phyloP scores from a whole-genome alignment of 2,113 vertebrate genomes.

The Herpetotheres cachinnans region DNA sequence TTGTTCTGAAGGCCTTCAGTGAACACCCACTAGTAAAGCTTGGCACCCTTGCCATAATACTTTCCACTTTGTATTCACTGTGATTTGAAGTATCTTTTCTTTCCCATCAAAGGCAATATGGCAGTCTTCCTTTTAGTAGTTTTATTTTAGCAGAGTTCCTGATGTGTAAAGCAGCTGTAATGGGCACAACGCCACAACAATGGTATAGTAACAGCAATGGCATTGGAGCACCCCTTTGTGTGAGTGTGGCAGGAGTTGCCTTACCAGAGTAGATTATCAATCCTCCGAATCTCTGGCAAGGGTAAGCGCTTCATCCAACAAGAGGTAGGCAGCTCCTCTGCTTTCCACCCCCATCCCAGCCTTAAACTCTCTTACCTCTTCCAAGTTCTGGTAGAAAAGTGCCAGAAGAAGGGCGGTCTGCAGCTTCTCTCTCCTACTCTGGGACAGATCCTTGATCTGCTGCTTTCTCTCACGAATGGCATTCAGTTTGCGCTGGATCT shows the following conservation, averaged over 20 bases:
- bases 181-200: background rate
- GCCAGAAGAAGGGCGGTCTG: conserved; percentile 73
- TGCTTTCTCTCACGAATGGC: conserved; percentile 59
- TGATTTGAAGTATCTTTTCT: background rate
- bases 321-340: background rate
- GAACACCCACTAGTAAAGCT: background rate
- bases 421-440: conserved; percentile 74
- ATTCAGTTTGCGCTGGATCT: conserved; percentile 68
- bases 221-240: background rate
- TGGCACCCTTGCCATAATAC: background rate
- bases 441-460: conserved; percentile 76
- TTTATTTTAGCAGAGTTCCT: background rate
- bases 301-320: background rate
- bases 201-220: background rate
- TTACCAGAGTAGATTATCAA: background rate
- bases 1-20: background rate
- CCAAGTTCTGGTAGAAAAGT: conserved; percentile 75
- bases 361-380: conserved; percentile 74
- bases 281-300: background rate
- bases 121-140: background rate
- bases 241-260: background rate
- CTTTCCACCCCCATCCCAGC: background rate
- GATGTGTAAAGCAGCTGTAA: background rate
- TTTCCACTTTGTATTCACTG: background rate
- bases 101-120: background rate